These are phyloP conservation scores for Merodon equestris DNA, from an alignment of 2,888 invertebrate species.

Conservation along the genomic window DNA sequence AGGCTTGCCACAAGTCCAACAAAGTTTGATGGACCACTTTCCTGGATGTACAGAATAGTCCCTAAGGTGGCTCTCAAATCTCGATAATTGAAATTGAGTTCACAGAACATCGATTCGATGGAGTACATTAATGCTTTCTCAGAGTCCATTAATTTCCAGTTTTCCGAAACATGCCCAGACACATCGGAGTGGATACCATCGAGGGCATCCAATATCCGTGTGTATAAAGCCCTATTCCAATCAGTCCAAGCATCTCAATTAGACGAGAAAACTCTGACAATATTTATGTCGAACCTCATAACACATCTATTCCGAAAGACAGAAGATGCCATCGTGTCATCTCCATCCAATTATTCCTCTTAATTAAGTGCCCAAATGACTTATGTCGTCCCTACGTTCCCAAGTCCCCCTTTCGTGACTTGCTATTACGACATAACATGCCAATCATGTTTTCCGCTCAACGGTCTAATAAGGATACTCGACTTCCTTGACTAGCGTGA, in stretches of 20 bases:
- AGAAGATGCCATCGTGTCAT: slow-evolving; percentile 24
- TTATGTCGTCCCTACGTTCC: slow-evolving; percentile 5
- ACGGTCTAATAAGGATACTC: slow-evolving; percentile 41
- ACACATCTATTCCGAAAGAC: slow-evolving; percentile 22
- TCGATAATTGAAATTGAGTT: no score
- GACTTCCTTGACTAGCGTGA: background rate
- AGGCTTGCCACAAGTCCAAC: no score
- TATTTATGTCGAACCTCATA: slow-evolving; percentile 8
- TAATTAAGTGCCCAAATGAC: slow-evolving; percentile 36
- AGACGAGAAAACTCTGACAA: slow-evolving; percentile 15
- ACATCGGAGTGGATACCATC: no score
- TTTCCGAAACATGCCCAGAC: no score
- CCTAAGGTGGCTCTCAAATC: no score
- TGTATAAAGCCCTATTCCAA: no score
- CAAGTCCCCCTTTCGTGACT: background rate
- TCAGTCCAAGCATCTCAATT: background rate
- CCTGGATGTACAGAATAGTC: no score
- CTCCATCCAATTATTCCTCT: slow-evolving; percentile 40
- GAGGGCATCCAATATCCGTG: no score
- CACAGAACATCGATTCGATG: no score
- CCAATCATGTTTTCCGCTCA: slow-evolving; percentile 50
- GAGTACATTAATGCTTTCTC: no score
- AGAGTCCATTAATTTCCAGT: no score
- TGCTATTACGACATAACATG: slow-evolving; percentile 17
- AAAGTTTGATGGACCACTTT: no score